Base-by-base conservation (phyloP, 2,113 vertebrate species). In the Heterotis niloticus region DNA sequence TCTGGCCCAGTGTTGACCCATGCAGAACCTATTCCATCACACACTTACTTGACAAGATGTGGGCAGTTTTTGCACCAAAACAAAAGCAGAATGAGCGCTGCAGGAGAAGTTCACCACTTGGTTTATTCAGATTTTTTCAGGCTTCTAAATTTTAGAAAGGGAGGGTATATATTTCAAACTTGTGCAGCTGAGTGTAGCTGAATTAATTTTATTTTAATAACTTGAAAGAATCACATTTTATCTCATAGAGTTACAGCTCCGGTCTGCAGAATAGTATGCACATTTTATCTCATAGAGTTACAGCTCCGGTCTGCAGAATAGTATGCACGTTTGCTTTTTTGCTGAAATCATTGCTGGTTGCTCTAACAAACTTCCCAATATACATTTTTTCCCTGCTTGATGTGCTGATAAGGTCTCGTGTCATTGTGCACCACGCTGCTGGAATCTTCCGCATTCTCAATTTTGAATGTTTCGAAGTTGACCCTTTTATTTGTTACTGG, bases 301-400 rank as follows among this genome's bases (percentile, higher is more conserved):
- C n/a, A 57, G 23, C 62, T 1, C 64, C 13, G 52, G 18, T 75
- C 62, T 68, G 72, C 52, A 23, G 52, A 75, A 60, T 24, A 11
- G 52, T n/a, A 44, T 68, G 29, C 26, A 80, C 34, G 44, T 52
- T 24, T 54, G 29, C 13, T 34, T 80, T 44, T 69, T 65, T 18
- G 54, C 18, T n/a, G 76, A 68, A 26, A 64, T 17, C 65, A 44
- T 64, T 14, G 23, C 20, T 7, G 23, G 73, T 68, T 60, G 52
- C 20, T 80, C 52, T 76, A 76, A 68, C 76, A 76, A 80, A 80
- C 24, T 34, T 69, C 64, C 54, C 64, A 18, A 14, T 44, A 26
- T 60, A 62, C 18, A 18, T 10, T 67, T 59, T 26, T 57, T 51
- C 23, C 51, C 24, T 4, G 29, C 29, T 18, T 17, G 20, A 7